phyloP scores from a whole-genome alignment of 2,888 invertebrate species.

The Mylabris sibirica region DNA sequence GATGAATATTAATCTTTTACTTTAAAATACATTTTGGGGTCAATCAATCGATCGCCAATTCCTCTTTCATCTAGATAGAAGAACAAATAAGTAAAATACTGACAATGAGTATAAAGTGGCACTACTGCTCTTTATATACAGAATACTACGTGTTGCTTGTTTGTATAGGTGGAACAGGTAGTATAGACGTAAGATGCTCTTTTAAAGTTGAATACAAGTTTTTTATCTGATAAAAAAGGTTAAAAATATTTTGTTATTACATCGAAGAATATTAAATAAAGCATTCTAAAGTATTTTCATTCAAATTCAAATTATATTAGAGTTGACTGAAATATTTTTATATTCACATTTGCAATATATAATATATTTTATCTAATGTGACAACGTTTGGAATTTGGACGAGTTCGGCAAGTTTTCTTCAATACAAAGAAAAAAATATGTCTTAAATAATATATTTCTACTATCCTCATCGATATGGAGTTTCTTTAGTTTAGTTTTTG shows the following conservation, averaged over 20 bases:
- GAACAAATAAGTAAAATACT: too few species aligned
- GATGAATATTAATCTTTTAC: too few species aligned
- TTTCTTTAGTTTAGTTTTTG: too few species aligned
- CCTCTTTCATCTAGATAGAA: too few species aligned
- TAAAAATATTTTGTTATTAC: slow-evolving; percentile 2
- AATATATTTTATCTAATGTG: slow-evolving; percentile 14
- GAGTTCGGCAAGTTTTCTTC: neutral
- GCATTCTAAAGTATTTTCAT: slow-evolving; percentile 11
- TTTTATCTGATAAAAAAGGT: neutral
- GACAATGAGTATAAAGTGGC: too few species aligned
- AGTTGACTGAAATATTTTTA: slow-evolving; percentile 15
- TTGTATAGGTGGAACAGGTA: too few species aligned
- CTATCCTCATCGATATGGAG: too few species aligned
- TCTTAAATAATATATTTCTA: too few species aligned
- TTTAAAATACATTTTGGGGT: too few species aligned
- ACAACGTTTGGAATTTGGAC: slow-evolving; percentile 9
- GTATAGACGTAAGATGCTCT: neutral
- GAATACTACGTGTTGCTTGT: too few species aligned
- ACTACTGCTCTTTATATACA: too few species aligned
- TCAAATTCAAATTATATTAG: slow-evolving; percentile 8
- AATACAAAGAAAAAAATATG: neutral
- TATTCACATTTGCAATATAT: slow-evolving; percentile 13
- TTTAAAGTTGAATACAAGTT: neutral
- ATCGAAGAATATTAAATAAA: slow-evolving; percentile 1
- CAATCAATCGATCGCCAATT: too few species aligned